Conservation (phyloP, 2,888 invertebrate genomes). For the Tachina fera region DNA sequence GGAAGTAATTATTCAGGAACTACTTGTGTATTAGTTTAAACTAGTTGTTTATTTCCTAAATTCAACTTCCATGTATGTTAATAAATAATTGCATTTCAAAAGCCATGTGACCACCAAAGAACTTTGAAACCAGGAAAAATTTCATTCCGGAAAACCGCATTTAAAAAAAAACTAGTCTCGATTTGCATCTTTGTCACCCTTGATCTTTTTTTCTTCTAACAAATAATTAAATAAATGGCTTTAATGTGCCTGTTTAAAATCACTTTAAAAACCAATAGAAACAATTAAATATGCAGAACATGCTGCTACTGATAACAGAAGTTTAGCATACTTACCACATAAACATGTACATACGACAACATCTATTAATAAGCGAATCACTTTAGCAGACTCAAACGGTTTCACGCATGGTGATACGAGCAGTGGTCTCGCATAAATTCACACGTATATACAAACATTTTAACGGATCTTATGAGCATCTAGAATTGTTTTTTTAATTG, state of each 20-base stretch:
- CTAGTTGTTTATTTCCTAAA: no score
- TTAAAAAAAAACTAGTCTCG: no score
- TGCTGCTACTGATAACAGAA: not conserved
- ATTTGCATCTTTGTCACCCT: not conserved
- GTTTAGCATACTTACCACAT: not conserved
- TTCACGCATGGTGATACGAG: not conserved
- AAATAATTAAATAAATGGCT: constrained; percentile 8
- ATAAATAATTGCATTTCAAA: no score
- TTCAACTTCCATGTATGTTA: no score
- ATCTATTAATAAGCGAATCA: constrained; percentile 17
- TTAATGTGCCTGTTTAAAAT: constrained; percentile 9
- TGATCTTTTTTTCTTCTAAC: not conserved
- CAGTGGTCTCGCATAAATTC: not conserved
- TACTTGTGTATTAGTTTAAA: no score
- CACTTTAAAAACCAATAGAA: constrained; percentile 28
- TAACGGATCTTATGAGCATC: not conserved
- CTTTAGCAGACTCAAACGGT: not conserved
- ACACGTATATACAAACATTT: constrained; percentile 21
- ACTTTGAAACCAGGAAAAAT: no score
- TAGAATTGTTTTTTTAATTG: not conserved
- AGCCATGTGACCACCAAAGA: no score
- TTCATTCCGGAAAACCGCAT: no score
- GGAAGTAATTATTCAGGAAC: no score
- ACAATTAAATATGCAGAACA: constrained; percentile 35
- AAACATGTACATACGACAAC: not conserved